Evolutionary conservation across 2,888 invertebrate species (phyloP).

Genomic region (Meghimatium bilineatum): DNA sequence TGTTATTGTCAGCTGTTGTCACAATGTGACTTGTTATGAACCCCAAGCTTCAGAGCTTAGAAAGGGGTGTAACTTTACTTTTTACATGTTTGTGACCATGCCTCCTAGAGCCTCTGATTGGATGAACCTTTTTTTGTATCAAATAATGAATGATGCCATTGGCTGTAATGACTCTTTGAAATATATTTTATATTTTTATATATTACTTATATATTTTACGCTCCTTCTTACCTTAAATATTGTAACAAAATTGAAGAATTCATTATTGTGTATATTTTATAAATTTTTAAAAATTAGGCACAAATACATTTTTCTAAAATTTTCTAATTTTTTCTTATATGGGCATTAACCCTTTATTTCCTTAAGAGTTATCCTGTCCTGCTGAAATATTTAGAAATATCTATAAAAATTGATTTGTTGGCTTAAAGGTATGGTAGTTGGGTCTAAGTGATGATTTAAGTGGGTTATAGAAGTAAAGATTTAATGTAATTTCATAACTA

Average conservation of each 20-base stretch:
- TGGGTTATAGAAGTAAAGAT: too few species aligned
- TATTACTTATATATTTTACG: neutral
- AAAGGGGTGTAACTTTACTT: slow-evolving; percentile 27
- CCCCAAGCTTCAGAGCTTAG: slow-evolving; percentile 25
- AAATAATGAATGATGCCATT: slow-evolving; percentile 16
- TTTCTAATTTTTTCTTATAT: too few species aligned
- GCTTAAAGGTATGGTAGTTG: too few species aligned
- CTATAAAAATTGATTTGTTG: too few species aligned
- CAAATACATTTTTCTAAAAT: neutral
- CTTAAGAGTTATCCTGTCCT: too few species aligned
- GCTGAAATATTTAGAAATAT: too few species aligned
- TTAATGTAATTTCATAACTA: too few species aligned
- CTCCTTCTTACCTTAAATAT: neutral
- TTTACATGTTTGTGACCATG: slow-evolving; percentile 24
- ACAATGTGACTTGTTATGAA: slow-evolving; percentile 8
- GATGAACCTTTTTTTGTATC: neutral
- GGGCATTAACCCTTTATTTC: too few species aligned
- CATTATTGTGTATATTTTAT: neutral
- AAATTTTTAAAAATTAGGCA: neutral
- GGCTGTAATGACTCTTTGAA: neutral
- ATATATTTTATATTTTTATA: neutral
- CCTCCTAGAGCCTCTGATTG: slow-evolving; percentile 22
- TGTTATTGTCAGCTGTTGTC: slow-evolving; percentile 7
- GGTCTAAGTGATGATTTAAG: too few species aligned
- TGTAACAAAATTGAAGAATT: neutral